These are phyloP conservation scores for Polypterus senegalus DNA, from an alignment of 2,113 vertebrate species.

Conservation along the genomic window DNA sequence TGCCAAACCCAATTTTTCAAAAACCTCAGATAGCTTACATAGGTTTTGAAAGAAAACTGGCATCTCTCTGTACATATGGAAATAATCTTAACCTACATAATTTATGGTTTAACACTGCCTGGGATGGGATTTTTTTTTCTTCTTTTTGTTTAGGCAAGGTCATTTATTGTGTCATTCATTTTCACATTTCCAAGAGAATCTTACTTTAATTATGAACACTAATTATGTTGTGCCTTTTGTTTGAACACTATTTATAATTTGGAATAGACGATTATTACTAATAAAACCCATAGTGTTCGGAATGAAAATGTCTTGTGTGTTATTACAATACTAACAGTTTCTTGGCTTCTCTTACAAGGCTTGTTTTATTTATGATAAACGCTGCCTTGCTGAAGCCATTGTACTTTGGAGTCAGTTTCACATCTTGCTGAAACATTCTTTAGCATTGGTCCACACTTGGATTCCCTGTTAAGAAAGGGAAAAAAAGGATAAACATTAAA, in stretches of 20 bases:
- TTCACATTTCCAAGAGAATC: background rate
- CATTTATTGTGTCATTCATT: too few relatives aligned
- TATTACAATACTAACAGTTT: background rate
- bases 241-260: background rate
- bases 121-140: too few relatives aligned
- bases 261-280: background rate
- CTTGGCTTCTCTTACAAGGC: background rate
- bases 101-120: too few relatives aligned
- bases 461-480: slow-evolving; percentile 61
- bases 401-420: slow-evolving; percentile 32
- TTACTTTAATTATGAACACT: background rate
- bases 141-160: too few relatives aligned
- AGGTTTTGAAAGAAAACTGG: background rate
- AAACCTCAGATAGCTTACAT: background rate
- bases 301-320: background rate
- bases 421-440: slow-evolving; percentile 94
- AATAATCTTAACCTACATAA: too few relatives aligned
- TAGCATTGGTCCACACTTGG: slow-evolving; percentile 90
- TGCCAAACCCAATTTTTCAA: background rate
- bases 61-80: too few relatives aligned
- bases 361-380: background rate
- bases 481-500: background rate
- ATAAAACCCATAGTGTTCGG: background rate
- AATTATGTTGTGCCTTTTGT: background rate
- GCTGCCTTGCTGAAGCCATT: background rate